Evolutionary conservation across 1,140 invertebrate genomes (phyloP).

Genomic region (Mercenaria mercenaria): DNA sequence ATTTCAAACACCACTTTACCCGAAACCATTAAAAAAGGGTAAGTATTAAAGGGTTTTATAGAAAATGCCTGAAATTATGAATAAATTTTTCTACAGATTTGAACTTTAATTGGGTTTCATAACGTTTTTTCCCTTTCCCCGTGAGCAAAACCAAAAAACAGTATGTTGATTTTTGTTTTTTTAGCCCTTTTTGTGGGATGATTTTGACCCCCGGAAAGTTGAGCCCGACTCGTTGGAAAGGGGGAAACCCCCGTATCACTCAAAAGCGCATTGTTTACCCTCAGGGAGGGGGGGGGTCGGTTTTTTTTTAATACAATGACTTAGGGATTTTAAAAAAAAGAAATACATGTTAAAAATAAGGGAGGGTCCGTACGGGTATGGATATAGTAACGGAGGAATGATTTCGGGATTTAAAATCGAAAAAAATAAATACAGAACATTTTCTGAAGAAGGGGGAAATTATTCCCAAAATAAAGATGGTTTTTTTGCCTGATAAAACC

Average conservation of each 20-base stretch:
- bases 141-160: no score
- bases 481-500: background rate
- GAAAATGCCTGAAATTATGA: no score
- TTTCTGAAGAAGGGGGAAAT: background rate
- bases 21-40: no score
- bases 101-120: no score
- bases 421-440: background rate
- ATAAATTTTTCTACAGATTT: no score
- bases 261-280: background rate
- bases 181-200: background rate
- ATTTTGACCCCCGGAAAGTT: background rate
- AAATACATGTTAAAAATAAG: background rate
- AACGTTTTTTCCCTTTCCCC: no score
- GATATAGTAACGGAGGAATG: constrained; percentile 14
- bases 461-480: background rate
- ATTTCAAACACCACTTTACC: no score
- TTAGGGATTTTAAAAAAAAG: background rate
- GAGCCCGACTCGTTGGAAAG: background rate
- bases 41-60: no score
- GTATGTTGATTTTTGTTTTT: no score
- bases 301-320: constrained; percentile 3
- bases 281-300: background rate
- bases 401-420: background rate
- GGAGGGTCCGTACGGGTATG: background rate
- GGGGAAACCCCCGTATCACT: background rate